phyloP scores from a whole-genome alignment of 2,113 vertebrate genomes.

The Solenodon paradoxus region DNA sequence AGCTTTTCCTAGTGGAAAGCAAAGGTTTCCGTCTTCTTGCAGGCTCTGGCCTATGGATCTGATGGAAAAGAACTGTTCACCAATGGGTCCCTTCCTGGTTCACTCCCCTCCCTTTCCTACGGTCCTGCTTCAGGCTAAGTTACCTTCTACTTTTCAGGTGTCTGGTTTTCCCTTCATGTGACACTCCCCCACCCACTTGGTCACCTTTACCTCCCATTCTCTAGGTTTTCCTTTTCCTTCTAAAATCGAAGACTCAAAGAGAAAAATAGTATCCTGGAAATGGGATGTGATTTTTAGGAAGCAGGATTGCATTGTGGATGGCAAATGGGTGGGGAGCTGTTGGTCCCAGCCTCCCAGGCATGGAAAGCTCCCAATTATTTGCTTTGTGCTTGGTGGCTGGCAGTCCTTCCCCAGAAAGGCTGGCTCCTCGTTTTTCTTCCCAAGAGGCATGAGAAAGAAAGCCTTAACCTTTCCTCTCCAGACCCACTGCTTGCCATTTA shows the following conservation, averaged over 20 bases:
- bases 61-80: too few relatives aligned
- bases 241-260: too few relatives aligned
- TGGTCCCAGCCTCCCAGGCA: too few relatives aligned
- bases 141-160: not conserved
- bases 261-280: not conserved
- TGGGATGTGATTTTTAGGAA: not conserved
- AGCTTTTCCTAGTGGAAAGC: not conserved
- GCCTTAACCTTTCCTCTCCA: not conserved
- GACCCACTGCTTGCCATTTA: not conserved
- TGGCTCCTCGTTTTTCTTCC: not conserved
- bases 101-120: fast-evolving
- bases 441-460: not conserved
- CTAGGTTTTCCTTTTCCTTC: not conserved
- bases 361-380: not conserved
- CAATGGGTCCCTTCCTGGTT: fast-evolving
- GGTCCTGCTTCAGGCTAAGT: not conserved
- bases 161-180: not conserved
- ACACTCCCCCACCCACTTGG: fast-evolving
- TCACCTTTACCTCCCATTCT: not conserved
- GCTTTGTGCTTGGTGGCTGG: not conserved
- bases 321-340: fast-evolving
- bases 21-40: too few relatives aligned
- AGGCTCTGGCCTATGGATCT: too few relatives aligned
- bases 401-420: not conserved
- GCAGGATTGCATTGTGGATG: not conserved